These are phyloP conservation scores for Sphaerodactylus townsendi DNA, from an alignment of 2,113 vertebrate species.

Conservation along the genomic window DNA sequence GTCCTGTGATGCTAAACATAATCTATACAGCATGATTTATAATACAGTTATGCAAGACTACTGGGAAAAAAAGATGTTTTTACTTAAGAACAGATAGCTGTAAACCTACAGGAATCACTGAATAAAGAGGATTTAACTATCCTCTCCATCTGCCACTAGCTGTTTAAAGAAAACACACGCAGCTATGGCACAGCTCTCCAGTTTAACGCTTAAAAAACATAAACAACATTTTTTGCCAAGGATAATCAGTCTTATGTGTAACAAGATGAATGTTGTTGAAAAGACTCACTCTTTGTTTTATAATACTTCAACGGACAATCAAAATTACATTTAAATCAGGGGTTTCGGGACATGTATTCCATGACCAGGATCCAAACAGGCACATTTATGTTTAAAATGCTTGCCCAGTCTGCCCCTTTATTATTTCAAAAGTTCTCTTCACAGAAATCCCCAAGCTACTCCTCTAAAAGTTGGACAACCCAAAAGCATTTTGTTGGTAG, in stretches of 20 bases:
- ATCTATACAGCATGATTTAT: neutral
- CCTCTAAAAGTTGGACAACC: no score
- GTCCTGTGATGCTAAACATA: neutral
- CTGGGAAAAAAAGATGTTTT: neutral
- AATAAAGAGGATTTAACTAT: conserved; percentile 13
- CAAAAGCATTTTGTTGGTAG: neutral
- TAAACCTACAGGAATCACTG: neutral
- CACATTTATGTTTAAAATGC: neutral
- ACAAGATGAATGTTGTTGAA: neutral
- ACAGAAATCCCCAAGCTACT: no score
- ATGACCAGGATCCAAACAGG: neutral
- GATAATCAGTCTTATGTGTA: conserved; percentile 10
- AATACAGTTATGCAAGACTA: neutral
- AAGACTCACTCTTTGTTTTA: neutral
- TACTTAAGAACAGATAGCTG: neutral
- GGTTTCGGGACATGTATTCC: neutral
- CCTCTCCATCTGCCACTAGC: neutral
- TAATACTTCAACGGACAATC: neutral
- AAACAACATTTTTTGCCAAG: neutral
- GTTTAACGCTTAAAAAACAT: neutral
- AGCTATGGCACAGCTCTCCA: neutral
- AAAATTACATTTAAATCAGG: neutral
- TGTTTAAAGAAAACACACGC: neutral
- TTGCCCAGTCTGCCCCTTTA: no score
- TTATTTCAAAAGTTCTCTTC: no score